A percentile compares a stretch with the other conserved stretches of the same genome.
phyloP scores from a whole-genome alignment of 2,113 vertebrate species.

The Cyprinodon variegatus region DNA sequence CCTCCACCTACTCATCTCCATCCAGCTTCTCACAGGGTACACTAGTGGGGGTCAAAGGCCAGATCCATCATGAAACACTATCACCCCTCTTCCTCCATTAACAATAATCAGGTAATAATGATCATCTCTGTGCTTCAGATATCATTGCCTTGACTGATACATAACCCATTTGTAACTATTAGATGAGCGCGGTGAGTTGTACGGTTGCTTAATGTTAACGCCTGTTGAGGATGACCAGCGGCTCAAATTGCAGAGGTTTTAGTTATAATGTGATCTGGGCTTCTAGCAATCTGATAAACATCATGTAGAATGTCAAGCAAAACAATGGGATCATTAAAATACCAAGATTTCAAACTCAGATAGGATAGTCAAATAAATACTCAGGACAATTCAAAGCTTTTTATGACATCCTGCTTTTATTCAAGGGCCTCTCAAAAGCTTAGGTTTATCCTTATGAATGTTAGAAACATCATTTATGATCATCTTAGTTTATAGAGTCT shows the following conservation, averaged over 20 bases:
- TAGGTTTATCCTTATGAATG: not conserved
- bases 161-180: conserved; percentile 45
- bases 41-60: conserved; percentile 63
- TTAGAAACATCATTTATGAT: not conserved
- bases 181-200: conserved; percentile 34
- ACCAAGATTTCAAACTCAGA: not conserved
- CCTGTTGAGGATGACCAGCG: conserved; percentile 36
- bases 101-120: conserved; percentile 55
- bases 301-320: conserved; percentile 9
- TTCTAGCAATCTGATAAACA: conserved; percentile 26
- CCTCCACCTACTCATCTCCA: conserved; percentile 72
- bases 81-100: conserved; percentile 72
- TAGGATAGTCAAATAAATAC: not conserved
- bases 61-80: conserved; percentile 56
- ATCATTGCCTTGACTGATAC: conserved; percentile 48
- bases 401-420: not conserved
- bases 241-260: conserved; percentile 32
- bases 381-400: not conserved
- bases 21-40: conserved; percentile 58
- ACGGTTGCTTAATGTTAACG: conserved; percentile 49
- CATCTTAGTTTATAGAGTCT: no score
- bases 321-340: not conserved
- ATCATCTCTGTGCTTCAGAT: conserved; percentile 51
- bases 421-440: not conserved
- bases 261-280: conserved; percentile 22